Evolutionary conservation across 2,113 vertebrate species (phyloP), one percentile per base, ranked within the genome.

Genomic region (Cnemophilus loriae): DNA sequence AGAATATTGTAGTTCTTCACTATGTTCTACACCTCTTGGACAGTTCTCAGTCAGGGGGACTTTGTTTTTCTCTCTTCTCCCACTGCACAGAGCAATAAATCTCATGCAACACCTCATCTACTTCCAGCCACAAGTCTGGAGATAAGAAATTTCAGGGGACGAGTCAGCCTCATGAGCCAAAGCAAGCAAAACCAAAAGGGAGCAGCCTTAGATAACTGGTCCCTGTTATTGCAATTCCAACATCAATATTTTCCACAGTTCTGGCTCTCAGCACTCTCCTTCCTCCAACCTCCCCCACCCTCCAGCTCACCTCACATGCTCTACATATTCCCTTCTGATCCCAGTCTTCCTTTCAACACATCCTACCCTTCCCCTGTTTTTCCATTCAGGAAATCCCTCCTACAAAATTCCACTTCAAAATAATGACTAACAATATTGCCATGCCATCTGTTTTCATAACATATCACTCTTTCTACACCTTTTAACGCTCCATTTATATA

Each of bases 401-500:
- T 90, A 96, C 89, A 83, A 95, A 97, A 94, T 91, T 96, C 84
- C 94, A 85, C 91, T 89, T 93, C 87, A 88, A 95, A 94, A 95
- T 88, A 80, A 94, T 65, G 82, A 88, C 79, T 90, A 94, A 93
- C 71, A 93, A 93, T 71, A 94, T 27, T 88, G 68, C 64, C 55
- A 47, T 56, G 71, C 96, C 96, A 94, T 97, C 93, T 96, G 93
- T 69, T 96, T 95, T 94, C 32, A 4, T 90, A 88, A 94, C 57
- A 3, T 85, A 91, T 55, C 90, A 32, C 55, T 92, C 92, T 91
- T 95, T 91, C 95, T 91, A 77, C 93, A 77, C 93, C 75, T 97
- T 88, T 91, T 56, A 87, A 80, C 1, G 0, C 49, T 76, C 71
- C 5, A 2, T 78, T 94, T 93, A 96, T 49, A 86, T 0, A 64